Percentiles rank a stretch among this genome's conserved stretches.
These are phyloP conservation scores for Monomorium pharaonis DNA, from an alignment of 1,140 invertebrate genomes.

Conservation along the genomic window DNA sequence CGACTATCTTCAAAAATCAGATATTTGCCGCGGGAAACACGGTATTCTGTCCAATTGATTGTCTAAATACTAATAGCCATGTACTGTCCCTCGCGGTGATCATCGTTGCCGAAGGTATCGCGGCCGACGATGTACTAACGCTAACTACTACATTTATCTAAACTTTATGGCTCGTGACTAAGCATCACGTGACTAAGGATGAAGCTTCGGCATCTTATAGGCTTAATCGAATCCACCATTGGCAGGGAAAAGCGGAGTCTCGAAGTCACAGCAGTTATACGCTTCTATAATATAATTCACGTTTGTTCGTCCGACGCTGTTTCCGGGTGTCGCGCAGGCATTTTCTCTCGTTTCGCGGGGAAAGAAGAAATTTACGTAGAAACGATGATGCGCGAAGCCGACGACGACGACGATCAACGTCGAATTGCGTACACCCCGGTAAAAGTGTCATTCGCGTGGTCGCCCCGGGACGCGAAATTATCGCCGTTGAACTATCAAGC, in stretches of 20 bases:
- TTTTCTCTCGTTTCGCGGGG: conserved; percentile 15
- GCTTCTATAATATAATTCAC: conserved; percentile 40
- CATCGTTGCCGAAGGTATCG: conserved; percentile 20
- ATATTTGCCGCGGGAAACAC: neutral
- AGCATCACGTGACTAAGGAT: conserved; percentile 23
- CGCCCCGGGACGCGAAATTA: conserved; percentile 28
- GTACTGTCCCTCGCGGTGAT: neutral
- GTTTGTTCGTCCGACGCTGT: neutral
- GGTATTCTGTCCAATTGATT: neutral
- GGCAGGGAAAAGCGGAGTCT: neutral
- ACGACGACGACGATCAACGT: neutral
- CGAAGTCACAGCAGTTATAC: conserved; percentile 1
- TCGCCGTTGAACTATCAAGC: conserved; percentile 14
- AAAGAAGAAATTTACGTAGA: conserved; percentile 26
- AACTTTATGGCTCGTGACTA: conserved; percentile 39
- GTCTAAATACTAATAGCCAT: neutral
- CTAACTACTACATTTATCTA: conserved; percentile 32
- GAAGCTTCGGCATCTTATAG: conserved; percentile 12
- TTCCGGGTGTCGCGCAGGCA: conserved; percentile 34
- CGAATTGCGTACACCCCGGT: neutral
- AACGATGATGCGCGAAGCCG: neutral
- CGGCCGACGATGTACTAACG: conserved; percentile 21
- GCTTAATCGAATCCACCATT: conserved; percentile 11
- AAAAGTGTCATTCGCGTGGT: conserved; percentile 13
- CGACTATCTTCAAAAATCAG: neutral